Evolutionary conservation across 2,113 vertebrate genomes (phyloP).

Genomic region (Trogon surrucura): DNA sequence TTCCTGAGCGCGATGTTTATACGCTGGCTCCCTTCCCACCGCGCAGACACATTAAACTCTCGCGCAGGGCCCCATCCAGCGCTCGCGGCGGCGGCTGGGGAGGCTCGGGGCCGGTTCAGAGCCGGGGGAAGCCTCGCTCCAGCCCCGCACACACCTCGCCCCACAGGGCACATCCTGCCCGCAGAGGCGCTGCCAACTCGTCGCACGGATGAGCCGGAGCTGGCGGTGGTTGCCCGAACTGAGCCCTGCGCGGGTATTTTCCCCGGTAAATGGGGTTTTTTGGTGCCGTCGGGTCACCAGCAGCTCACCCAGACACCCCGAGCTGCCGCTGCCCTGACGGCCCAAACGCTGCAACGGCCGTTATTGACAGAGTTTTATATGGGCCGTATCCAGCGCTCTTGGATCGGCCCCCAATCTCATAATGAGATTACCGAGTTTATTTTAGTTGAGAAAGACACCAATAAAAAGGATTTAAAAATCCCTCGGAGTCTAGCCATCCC

Average conservation of each 20-base stretch:
- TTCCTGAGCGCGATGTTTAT: slow-evolving; percentile 36
- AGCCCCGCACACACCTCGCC: fast-evolving
- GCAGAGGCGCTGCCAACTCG: fast-evolving
- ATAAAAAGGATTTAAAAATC: slow-evolving; percentile 41
- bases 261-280: background rate
- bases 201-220: background rate
- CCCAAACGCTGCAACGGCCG: background rate
- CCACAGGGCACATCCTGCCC: fast-evolving
- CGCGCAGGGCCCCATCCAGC: background rate
- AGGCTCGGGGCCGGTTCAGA: fast-evolving
- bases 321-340: background rate
- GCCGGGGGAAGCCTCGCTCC: background rate
- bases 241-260: background rate
- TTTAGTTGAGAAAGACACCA: slow-evolving; percentile 50
- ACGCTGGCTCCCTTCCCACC: background rate
- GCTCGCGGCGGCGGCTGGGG: fast-evolving
- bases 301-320: background rate
- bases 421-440: slow-evolving; percentile 54
- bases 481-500: background rate
- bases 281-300: fast-evolving
- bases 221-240: too few species aligned
- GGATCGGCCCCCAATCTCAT: slow-evolving; percentile 2
- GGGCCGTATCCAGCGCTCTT: background rate
- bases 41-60: background rate
- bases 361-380: background rate